Percentiles rank a stretch among this genome's conserved stretches.
These are phyloP conservation scores for Trileptium ribeirensis DNA, from an alignment of 2,888 invertebrate genomes.

Conservation along the genomic window DNA sequence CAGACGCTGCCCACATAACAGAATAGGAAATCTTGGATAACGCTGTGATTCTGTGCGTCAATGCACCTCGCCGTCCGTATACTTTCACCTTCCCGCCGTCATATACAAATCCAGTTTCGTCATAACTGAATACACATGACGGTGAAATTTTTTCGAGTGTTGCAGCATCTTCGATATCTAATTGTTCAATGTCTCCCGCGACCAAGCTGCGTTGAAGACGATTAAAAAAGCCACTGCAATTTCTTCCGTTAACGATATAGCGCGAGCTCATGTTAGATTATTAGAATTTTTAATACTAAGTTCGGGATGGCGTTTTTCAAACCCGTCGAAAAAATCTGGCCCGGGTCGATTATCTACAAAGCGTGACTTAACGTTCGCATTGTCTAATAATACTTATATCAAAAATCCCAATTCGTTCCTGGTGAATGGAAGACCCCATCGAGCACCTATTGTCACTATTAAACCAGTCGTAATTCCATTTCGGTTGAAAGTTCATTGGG, in stretches of 20 bases:
- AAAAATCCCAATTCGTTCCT: background rate
- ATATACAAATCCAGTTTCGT: conserved; percentile 2
- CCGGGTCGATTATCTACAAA: background rate
- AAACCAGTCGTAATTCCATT: background rate
- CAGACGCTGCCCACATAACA: background rate
- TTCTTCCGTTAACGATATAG: background rate
- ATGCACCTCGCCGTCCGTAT: background rate
- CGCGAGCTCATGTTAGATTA: background rate
- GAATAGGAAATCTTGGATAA: background rate
- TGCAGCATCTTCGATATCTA: too few relatives aligned
- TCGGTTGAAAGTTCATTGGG: background rate
- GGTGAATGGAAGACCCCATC: background rate
- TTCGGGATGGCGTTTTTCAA: background rate
- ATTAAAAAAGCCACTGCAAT: background rate
- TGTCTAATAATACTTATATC: background rate
- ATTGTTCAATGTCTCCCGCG: too few relatives aligned
- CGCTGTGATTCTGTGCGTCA: background rate
- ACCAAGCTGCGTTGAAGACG: too few relatives aligned
- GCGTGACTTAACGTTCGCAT: background rate
- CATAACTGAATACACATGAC: background rate
- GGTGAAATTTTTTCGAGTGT: too few relatives aligned
- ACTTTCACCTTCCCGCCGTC: background rate
- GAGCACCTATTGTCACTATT: background rate
- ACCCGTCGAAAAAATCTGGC: background rate
- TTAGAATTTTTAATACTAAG: background rate